Base-by-base conservation (phyloP, 2,888 invertebrate species). In the Neoascia interrupta region DNA sequence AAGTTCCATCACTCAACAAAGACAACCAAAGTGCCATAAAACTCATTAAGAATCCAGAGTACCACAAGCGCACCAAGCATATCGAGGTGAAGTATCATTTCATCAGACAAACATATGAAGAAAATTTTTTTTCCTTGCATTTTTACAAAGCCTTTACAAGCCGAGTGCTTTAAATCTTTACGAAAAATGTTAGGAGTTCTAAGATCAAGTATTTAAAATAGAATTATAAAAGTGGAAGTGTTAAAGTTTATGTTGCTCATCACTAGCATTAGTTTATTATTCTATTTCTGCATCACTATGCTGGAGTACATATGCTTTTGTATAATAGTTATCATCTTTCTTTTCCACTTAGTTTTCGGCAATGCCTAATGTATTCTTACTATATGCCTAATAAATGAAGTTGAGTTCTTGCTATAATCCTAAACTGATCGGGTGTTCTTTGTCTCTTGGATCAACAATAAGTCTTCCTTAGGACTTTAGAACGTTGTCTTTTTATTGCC, bases 1-100 rank as follows among this genome's bases (percentile, higher is more conserved):
- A n/a, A n/a, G n/a, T n/a, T n/a, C n/a, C n/a, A n/a, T n/a, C n/a
- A n/a, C n/a, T n/a, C n/a, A n/a, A n/a, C n/a, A n/a, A n/a, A n/a
- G 51, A 49, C 16, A 63, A 63, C 21, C 49, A 63, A 19, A 49
- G 26, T 11, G 31, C 41, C 13, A 51, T 51, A 16, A 41, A 53
- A 18, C n/a, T 63, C 2, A 39, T 16, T 5, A n/a, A 34, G 4
- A 41, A 63, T 13, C 34, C 43, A 3, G 41, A 53, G 10, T 31
- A 19, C 16, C 41, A 51, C 15, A 63, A 51, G 18, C 45, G 60
- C 5, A 36, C 21, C 5, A 43, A 60, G 10, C 36, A 37, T 39
- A 54, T 54, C 8, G 26, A 54, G 10, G 11, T 54, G 11, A 58
- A 43, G 5, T 41, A 8, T n/a, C 34, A 58, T 58, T 58, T 45